phyloP scores from a whole-genome alignment of 2,888 invertebrate genomes.

The Erpobdella octoculata region DNA sequence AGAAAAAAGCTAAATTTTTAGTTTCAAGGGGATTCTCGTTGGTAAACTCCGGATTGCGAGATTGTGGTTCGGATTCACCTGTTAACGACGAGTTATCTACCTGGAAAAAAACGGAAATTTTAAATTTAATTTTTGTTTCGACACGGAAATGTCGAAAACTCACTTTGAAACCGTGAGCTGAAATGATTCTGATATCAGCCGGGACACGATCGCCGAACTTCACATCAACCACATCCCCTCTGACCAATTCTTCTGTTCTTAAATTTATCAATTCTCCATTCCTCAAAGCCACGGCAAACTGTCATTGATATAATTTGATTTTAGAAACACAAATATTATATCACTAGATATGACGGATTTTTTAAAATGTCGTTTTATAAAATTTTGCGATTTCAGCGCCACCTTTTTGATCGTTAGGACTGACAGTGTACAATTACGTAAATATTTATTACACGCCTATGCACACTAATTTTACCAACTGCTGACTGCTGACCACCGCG shows the following conservation, averaged over 20 bases:
- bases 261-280: conserved; percentile 55
- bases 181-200: conserved; percentile 90
- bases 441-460: no score
- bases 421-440: no score
- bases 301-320: conserved; percentile 6
- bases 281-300: conserved; percentile 60
- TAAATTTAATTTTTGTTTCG: neutral
- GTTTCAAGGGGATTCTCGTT: conserved; percentile 68
- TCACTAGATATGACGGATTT: no score
- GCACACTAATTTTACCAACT: no score
- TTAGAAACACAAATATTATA: no score
- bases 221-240: conserved; percentile 95
- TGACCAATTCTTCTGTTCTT: conserved; percentile 68
- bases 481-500: no score
- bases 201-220: conserved; percentile 98
- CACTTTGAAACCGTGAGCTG: conserved; percentile 84
- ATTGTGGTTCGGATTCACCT: conserved; percentile 68
- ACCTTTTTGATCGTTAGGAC: no score
- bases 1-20: conserved; percentile 70
- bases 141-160: neutral
- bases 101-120: conserved; percentile 38
- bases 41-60: conserved; percentile 61
- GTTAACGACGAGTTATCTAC: conserved; percentile 65
- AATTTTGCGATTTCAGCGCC: no score
- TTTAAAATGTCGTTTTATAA: no score